Conservation (phyloP, 2,888 invertebrate genomes). For the Rhyacophila evoluta region DNA sequence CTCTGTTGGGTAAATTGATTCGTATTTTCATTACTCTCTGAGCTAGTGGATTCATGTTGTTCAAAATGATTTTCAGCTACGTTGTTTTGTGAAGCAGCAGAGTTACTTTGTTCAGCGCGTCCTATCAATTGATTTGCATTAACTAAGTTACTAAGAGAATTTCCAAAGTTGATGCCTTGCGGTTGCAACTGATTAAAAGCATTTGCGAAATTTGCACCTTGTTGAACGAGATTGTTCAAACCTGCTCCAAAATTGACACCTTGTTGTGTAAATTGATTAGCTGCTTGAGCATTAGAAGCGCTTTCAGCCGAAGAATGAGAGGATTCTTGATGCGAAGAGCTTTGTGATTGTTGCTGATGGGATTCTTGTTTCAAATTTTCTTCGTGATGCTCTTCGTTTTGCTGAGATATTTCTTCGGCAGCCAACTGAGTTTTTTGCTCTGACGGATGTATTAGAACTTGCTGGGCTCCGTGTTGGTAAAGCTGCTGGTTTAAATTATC, state of each 20-base stretch:
- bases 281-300: background rate
- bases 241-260: background rate
- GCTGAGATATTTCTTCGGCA: slow-evolving; percentile 56
- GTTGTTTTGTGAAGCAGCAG: background rate
- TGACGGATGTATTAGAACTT: slow-evolving; percentile 61
- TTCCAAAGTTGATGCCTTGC: slow-evolving; percentile 1
- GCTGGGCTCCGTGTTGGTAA: slow-evolving; percentile 61
- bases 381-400: slow-evolving; percentile 53
- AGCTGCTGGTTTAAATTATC: slow-evolving; percentile 60
- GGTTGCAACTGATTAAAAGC: background rate
- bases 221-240: background rate
- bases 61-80: background rate
- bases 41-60: background rate
- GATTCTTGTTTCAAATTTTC: slow-evolving; percentile 65
- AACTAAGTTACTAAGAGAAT: background rate
- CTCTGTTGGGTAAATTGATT: background rate
- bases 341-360: slow-evolving; percentile 61
- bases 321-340: background rate
- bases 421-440: slow-evolving; percentile 53
- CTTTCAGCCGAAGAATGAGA: background rate
- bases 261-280: background rate
- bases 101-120: background rate
- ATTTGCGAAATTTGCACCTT: background rate
- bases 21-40: background rate
- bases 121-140: background rate